phyloP scores from a whole-genome alignment of 1,140 invertebrate species.

The Trinorchestia longiramus region DNA sequence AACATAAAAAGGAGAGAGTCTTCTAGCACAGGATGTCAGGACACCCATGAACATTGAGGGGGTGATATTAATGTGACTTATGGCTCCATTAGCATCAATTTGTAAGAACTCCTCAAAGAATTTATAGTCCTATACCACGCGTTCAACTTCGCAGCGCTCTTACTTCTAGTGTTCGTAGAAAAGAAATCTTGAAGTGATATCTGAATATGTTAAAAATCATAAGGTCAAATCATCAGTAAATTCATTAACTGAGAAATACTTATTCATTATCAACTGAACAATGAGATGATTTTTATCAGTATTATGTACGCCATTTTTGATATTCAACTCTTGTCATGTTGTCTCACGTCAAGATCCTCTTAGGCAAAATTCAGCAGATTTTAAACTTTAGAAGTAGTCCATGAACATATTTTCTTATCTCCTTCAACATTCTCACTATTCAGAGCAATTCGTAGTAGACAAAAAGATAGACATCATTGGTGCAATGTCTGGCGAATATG shows the following conservation, averaged over 20 bases:
- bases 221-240: too few species aligned
- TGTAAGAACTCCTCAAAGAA: not conserved
- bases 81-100: not conserved
- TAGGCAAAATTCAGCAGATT: too few species aligned
- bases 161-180: not conserved
- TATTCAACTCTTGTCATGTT: too few species aligned
- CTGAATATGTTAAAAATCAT: too few species aligned
- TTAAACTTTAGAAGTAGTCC: not conserved
- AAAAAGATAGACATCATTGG: not conserved
- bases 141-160: not conserved
- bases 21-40: not conserved
- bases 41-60: not conserved
- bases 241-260: too few species aligned
- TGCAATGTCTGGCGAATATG: not conserved
- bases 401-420: not conserved
- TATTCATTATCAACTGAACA: too few species aligned
- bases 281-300: too few species aligned
- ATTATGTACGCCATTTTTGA: too few species aligned
- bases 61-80: not conserved
- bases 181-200: too few species aligned
- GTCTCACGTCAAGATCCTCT: too few species aligned
- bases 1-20: not conserved
- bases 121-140: not conserved
- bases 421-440: not conserved
- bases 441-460: not conserved